Conservation (phyloP, 1,140 invertebrate species). For the Eubasilissa regina region DNA sequence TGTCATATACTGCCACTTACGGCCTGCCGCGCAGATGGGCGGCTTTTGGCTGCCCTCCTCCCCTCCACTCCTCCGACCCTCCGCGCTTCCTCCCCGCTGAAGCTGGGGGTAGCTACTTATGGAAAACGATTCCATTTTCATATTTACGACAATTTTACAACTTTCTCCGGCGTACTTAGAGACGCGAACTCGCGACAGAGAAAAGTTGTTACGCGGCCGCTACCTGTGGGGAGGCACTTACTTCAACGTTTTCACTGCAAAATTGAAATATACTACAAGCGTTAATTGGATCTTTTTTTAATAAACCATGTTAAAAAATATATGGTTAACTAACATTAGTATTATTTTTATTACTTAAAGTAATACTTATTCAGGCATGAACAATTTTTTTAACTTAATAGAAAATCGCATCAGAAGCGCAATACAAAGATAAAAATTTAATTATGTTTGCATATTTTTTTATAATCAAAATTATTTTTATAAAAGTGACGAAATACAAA, state of each 20-base stretch:
- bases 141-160: slow-evolving; percentile 61
- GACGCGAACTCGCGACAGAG: slow-evolving; percentile 56
- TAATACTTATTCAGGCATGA: too few species aligned
- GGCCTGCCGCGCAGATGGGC: slow-evolving; percentile 46
- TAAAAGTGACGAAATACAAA: too few species aligned
- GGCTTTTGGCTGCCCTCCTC: slow-evolving; percentile 26
- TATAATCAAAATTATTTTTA: too few species aligned
- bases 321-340: too few species aligned
- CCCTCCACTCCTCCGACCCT: slow-evolving; percentile 15
- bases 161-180: slow-evolving; percentile 50
- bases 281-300: slow-evolving; percentile 45
- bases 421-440: too few species aligned
- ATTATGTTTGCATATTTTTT: too few species aligned
- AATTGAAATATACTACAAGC: slow-evolving; percentile 50
- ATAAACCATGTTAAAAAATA: slow-evolving; percentile 8
- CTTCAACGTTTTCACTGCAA: slow-evolving; percentile 47
- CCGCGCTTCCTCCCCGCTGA: neutral
- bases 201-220: slow-evolving; percentile 56
- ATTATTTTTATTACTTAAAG: too few species aligned
- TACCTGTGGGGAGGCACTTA: slow-evolving; percentile 35
- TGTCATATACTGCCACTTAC: slow-evolving; percentile 61
- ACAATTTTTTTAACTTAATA: too few species aligned
- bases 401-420: too few species aligned
- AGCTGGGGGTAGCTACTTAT: slow-evolving; percentile 36
- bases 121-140: slow-evolving; percentile 61